Evolutionary conservation across 2,113 vertebrate genomes (phyloP).

Genomic region (Tympanuchus pallidicinctus): DNA sequence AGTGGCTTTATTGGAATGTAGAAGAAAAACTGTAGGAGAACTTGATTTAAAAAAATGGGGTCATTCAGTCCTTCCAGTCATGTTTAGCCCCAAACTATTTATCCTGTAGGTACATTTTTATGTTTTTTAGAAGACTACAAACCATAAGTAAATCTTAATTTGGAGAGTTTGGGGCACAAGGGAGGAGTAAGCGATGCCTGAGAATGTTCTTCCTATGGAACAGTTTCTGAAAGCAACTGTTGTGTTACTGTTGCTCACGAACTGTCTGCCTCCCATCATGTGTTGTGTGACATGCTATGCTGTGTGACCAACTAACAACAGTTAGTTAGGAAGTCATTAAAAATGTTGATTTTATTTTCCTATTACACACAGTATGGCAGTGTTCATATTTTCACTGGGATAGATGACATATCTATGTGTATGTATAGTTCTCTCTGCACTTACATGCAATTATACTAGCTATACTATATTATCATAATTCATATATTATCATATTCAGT

Average conservation of each 20-base stretch:
- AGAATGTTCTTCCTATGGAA: not conserved
- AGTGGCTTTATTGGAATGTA: not conserved
- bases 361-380: not conserved
- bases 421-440: not conserved
- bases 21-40: not conserved
- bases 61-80: not conserved
- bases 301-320: not conserved
- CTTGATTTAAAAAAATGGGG: not conserved
- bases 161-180: not conserved
- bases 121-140: not conserved
- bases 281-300: not conserved
- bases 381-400: not conserved
- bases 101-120: not conserved
- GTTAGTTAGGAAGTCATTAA: not conserved
- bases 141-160: not conserved
- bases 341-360: not conserved
- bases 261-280: not conserved
- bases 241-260: not conserved
- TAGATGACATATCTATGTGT: not conserved
- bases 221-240: not conserved
- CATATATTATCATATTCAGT: not conserved
- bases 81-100: not conserved
- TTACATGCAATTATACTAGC: not conserved
- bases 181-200: not conserved
- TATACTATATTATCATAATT: not conserved